Evolutionary conservation across 2,888 invertebrate species (phyloP).

Genomic region (Scaeva pyrastri): DNA sequence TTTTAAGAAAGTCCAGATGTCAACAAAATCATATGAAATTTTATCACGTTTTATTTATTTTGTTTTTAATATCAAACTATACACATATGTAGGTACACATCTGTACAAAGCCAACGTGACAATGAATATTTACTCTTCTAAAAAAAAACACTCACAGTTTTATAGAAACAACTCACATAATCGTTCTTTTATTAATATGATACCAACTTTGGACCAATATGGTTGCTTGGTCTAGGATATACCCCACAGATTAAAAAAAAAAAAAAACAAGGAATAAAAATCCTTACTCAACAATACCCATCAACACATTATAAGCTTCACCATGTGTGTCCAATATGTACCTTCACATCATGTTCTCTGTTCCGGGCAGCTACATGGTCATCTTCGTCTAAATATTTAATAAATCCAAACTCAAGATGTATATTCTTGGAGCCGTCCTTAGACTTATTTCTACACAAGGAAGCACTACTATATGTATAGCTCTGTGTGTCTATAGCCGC

Average conservation of each 20-base stretch:
- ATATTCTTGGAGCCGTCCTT: conserved; percentile 9
- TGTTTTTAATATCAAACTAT: conserved; percentile 42
- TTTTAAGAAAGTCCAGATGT: conserved; percentile 17
- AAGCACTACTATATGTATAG: conserved; percentile 10
- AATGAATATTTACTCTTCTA: conserved; percentile 61
- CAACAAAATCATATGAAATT: conserved; percentile 11
- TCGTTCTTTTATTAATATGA: conserved; percentile 70
- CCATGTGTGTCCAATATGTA: conserved; percentile 21
- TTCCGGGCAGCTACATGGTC: conserved; percentile 66
- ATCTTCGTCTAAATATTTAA: conserved; percentile 74
- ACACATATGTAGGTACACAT: not conserved
- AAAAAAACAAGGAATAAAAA: conserved; percentile 29
- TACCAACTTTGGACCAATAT: conserved; percentile 7
- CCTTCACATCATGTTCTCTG: not conserved
- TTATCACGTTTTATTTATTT: conserved; percentile 61
- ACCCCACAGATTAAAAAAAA: not conserved
- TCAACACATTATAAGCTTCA: conserved; percentile 21
- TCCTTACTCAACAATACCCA: conserved; percentile 65
- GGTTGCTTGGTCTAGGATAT: not conserved
- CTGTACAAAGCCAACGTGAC: conserved; percentile 48
- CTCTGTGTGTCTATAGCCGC: not conserved
- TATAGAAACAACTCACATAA: conserved; percentile 64
- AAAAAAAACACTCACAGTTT: conserved; percentile 46
- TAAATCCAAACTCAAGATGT: conserved; percentile 61
- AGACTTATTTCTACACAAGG: conserved; percentile 7